Base-by-base conservation (phyloP, 2,113 vertebrate genomes). In the Octodon degus region DNA sequence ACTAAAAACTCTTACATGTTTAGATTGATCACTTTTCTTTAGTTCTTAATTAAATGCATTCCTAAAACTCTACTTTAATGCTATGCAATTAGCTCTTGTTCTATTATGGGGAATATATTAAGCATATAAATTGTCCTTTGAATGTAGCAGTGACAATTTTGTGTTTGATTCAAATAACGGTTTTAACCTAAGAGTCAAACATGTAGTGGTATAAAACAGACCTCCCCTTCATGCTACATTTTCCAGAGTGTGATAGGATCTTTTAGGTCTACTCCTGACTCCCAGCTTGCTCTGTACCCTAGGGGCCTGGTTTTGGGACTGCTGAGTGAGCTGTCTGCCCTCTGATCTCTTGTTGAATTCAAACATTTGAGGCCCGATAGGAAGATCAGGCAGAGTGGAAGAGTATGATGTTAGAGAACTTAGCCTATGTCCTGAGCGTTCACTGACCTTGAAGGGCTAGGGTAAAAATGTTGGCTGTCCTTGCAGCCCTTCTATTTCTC, bases 41-140 rank as follows among this genome's bases (percentile, higher is more conserved):
- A 81, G 47, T 43, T 86, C 74, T 87, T 87, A 11, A 67, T 67
- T 93, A 80, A 80, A 79, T 93, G 7, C 37, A 84, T 85, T 40
- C 58, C 47, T 10, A 91, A 55, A 79, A 58, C 14, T 70, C 27
- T 32, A 80, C 10, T 90, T 43, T 24, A 87, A 84, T 67, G n/a
- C 53, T 80, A 12, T 80, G 34, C 79, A 87, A 74, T 93, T 40
- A 84, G 14, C 24, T 79, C 85, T 93, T 68, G 40, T 85, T 22
- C 58, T 85, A 65, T 74, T 12, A 72, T 62, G 32, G 14, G 47
- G 90, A 86, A 70, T 67, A 50, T 74, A n/a, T 47, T 63, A 70
- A 50, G 60, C 19, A 90, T 77, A 9, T 62, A 91, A 65, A 24
- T 94, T 94, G 27, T 13, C 43, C n/a, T 89, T 80, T 91, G 30